A percentile compares a stretch with the other conserved stretches of the same genome.
phyloP scores from a whole-genome alignment of 2,888 invertebrate species.

The Chydorus sphaericus region DNA sequence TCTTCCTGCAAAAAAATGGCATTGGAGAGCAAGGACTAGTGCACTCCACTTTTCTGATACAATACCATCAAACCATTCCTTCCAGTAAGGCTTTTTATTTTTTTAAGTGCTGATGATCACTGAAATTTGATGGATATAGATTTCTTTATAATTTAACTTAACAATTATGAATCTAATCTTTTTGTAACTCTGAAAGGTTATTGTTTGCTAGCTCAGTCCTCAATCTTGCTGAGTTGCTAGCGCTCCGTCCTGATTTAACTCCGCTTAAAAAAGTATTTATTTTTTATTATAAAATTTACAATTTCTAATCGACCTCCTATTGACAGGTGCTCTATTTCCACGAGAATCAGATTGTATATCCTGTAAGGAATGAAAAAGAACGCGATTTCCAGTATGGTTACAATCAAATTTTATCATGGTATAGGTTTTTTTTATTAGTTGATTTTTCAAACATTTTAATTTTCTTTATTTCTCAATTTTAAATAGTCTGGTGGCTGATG shows the following conservation, averaged over 20 bases:
- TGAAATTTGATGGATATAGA: background rate
- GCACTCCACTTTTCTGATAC: constrained; percentile 44
- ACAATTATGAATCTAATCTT: constrained; percentile 10
- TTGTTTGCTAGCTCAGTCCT: constrained; percentile 53
- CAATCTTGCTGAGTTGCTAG: constrained; percentile 51
- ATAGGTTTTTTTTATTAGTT: constrained; percentile 19
- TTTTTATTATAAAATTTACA: no score
- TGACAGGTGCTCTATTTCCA: constrained; percentile 64
- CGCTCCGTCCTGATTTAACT: constrained; percentile 46
- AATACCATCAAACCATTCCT: constrained; percentile 37
- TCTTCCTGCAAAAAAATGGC: constrained; percentile 47
- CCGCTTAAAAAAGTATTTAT: constrained; percentile 41
- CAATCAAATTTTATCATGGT: constrained; percentile 57
- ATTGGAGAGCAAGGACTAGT: constrained; percentile 54
- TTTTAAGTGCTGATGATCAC: no score
- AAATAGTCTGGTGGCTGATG: constrained; percentile 47
- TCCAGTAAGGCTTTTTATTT: no score
- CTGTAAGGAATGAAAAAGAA: constrained; percentile 45
- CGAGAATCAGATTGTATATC: constrained; percentile 60
- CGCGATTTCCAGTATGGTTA: constrained; percentile 60
- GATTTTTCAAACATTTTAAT: background rate
- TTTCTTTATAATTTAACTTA: background rate
- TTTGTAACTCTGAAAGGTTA: constrained; percentile 30
- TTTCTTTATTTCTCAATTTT: constrained; percentile 8
- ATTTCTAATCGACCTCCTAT: no score